These are phyloP conservation scores for Lates calcarifer DNA, from an alignment of 2,113 vertebrate genomes.

Conservation along the genomic window DNA sequence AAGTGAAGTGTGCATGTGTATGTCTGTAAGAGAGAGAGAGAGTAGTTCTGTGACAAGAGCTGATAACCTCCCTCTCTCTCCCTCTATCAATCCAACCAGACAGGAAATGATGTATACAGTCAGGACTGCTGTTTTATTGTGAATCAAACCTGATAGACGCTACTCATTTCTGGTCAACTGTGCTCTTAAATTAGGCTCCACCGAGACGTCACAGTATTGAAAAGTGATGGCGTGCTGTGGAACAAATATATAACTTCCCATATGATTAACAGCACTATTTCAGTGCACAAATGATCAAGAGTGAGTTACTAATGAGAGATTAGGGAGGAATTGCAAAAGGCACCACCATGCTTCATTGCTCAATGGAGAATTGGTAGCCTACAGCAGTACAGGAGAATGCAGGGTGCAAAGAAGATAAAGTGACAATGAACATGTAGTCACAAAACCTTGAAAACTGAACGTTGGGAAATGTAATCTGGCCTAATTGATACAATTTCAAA, in stretches of 20 bases:
- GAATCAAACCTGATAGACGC: conserved; percentile 23
- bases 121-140: conserved; percentile 33
- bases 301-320: neutral
- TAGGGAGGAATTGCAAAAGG: neutral
- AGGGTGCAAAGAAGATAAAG: neutral
- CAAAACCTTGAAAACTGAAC: neutral
- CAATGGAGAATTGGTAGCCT: neutral
- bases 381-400: neutral
- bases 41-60: neutral
- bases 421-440: neutral
- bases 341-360: neutral
- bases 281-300: neutral
- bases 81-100: conserved; percentile 15
- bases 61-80: conserved; percentile 27
- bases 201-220: neutral
- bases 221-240: neutral
- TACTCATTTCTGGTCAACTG: neutral
- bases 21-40: neutral
- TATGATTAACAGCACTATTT: neutral
- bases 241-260: neutral
- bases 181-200: neutral
- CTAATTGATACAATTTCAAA: neutral
- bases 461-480: neutral
- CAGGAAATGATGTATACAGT: conserved; percentile 37
- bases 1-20: neutral